These are phyloP conservation scores for Himalopsyche tibetana DNA, from an alignment of 2,888 invertebrate species.

Conservation along the genomic window DNA sequence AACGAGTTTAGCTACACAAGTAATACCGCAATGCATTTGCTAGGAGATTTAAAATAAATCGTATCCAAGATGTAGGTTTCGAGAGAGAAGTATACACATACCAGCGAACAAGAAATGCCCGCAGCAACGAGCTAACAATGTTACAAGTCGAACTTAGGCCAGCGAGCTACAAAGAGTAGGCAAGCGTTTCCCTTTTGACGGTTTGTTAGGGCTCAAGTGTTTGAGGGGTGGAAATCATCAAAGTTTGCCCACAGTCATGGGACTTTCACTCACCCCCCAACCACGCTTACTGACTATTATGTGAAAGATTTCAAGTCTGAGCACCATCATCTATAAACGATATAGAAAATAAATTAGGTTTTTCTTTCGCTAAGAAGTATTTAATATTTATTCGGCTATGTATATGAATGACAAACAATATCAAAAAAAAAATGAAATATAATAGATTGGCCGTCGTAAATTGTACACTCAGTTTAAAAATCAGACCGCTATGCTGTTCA, in stretches of 20 bases:
- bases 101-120: constrained; percentile 30
- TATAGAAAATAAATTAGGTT: too few relatives aligned
- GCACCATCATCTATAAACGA: too few relatives aligned
- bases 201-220: constrained; percentile 41
- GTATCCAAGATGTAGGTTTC: background rate
- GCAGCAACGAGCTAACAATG: constrained; percentile 30
- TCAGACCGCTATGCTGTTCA: too few relatives aligned
- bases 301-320: too few relatives aligned
- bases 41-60: background rate
- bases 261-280: background rate
- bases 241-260: constrained; percentile 14
- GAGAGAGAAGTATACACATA: background rate
- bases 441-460: too few relatives aligned
- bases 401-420: too few relatives aligned
- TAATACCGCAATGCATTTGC: background rate
- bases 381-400: too few relatives aligned
- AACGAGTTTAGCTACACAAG: background rate
- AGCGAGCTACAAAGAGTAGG: constrained; percentile 1
- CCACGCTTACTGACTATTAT: too few relatives aligned
- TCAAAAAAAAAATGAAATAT: too few relatives aligned
- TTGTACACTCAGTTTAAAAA: too few relatives aligned
- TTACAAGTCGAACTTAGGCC: constrained; percentile 7
- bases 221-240: constrained; percentile 16
- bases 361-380: too few relatives aligned
- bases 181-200: constrained; percentile 40